These are phyloP conservation scores for Cyprinella venusta DNA, from an alignment of 2,797 vertebrate genomes.

Conservation along the genomic window DNA sequence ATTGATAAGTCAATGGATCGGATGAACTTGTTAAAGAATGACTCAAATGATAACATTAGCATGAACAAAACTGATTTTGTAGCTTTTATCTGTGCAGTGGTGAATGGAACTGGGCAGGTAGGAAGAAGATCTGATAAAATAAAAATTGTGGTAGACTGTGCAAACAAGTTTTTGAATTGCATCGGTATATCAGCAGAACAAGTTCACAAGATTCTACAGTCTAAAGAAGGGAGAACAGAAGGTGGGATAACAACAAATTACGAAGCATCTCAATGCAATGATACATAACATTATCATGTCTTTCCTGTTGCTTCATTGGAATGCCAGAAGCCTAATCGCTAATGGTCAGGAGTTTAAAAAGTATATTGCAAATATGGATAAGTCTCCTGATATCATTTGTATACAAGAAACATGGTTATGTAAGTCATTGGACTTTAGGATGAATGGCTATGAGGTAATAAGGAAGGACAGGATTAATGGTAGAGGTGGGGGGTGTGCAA, in stretches of 20 bases:
- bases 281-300: neutral
- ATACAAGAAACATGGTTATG: neutral
- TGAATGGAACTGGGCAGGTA: neutral
- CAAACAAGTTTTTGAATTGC: neutral
- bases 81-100: neutral
- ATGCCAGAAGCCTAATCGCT: neutral
- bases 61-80: conserved; percentile 3
- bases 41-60: neutral
- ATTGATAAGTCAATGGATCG: neutral
- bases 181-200: neutral
- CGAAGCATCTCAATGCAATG: neutral
- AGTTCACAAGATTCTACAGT: neutral
- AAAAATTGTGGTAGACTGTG: neutral
- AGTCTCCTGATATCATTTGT: no score
- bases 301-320: neutral
- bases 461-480: neutral
- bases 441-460: neutral
- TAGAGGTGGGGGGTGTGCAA: conserved; percentile 1
- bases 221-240: no score
- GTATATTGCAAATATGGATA: neutral
- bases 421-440: neutral
- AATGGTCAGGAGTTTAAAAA: neutral
- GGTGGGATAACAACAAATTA: neutral
- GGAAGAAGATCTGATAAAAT: conserved; percentile 2
- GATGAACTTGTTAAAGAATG: neutral